Evolutionary conservation across 2,888 invertebrate genomes (phyloP).

Genomic region (Tachystola acroxantha): DNA sequence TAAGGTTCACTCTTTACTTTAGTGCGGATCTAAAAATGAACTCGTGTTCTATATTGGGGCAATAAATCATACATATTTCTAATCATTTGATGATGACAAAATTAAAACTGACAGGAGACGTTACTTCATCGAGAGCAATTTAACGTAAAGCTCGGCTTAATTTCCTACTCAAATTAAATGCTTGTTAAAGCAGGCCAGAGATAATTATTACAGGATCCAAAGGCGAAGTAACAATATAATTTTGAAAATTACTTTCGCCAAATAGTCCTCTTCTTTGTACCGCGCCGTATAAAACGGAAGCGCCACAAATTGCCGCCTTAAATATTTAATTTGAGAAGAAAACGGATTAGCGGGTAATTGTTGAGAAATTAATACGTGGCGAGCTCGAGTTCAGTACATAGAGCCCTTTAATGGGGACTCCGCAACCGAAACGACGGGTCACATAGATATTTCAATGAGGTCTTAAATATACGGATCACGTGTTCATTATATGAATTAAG

Average conservation of each 20-base stretch:
- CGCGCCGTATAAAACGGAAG: conserved; percentile 54
- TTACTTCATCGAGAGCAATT: conserved; percentile 41
- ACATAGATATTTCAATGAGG: conserved; percentile 6
- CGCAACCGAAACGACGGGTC: conserved; percentile 10
- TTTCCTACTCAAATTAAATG: conserved; percentile 61
- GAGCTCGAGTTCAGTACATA: conserved; percentile 19
- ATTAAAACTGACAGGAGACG: conserved; percentile 34
- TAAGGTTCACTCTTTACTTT: too few species aligned
- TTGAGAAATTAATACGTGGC: conserved; percentile 42
- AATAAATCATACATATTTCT: too few species aligned
- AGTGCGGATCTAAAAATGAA: too few species aligned
- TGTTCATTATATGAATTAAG: conserved; percentile 64
- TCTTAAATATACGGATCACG: conserved; percentile 50
- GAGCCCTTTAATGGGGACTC: conserved; percentile 25
- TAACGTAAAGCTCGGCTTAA: conserved; percentile 48
- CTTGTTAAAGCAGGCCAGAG: conserved; percentile 63
- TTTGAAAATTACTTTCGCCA: conserved; percentile 63
- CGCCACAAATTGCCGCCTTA: conserved; percentile 63
- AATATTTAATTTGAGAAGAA: conserved; percentile 67
- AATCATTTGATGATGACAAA: conserved; percentile 23
- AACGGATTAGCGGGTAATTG: conserved; percentile 59
- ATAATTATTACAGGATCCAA: conserved; percentile 69
- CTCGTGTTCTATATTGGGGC: too few species aligned
- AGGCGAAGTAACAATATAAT: conserved; percentile 67
- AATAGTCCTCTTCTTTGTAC: conserved; percentile 60